Conservation (phyloP, 2,113 vertebrate genomes). For the Melanocharis versteri region DNA sequence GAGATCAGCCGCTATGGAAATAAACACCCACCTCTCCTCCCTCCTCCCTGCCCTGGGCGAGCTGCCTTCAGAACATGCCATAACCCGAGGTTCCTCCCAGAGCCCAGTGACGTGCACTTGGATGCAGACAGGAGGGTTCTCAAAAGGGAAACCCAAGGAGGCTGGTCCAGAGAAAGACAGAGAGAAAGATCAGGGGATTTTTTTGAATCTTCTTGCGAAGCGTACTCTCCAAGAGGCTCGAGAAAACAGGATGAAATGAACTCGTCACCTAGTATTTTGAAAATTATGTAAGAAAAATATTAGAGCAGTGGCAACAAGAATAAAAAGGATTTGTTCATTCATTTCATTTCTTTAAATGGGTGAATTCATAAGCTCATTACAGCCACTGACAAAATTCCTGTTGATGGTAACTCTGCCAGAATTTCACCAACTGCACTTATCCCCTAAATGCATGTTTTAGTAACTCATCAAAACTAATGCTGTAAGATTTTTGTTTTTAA, state of each 20-base stretch:
- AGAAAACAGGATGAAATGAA: background rate
- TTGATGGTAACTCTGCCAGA: background rate
- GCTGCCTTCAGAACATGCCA: background rate
- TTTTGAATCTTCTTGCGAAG: background rate
- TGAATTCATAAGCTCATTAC: background rate
- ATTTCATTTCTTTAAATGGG: background rate
- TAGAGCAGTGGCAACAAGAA: background rate
- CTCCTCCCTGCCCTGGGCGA: background rate
- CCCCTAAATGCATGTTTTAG: background rate
- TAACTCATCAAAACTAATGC: background rate
- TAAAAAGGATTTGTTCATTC: background rate
- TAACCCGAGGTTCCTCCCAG: background rate
- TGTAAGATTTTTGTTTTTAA: background rate
- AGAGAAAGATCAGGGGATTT: background rate
- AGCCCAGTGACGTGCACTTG: background rate
- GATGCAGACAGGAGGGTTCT: background rate
- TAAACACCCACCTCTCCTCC: background rate
- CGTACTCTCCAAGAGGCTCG: rapidly evolving
- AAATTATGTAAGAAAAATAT: background rate
- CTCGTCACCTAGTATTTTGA: background rate
- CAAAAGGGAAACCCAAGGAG: background rate
- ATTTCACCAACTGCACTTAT: background rate
- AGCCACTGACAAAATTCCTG: background rate
- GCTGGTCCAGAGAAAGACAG: background rate
- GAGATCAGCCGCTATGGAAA: background rate